Evolutionary conservation across 2,113 vertebrate species (phyloP).

Genomic region (Paracanthobrama guichenoti): DNA sequence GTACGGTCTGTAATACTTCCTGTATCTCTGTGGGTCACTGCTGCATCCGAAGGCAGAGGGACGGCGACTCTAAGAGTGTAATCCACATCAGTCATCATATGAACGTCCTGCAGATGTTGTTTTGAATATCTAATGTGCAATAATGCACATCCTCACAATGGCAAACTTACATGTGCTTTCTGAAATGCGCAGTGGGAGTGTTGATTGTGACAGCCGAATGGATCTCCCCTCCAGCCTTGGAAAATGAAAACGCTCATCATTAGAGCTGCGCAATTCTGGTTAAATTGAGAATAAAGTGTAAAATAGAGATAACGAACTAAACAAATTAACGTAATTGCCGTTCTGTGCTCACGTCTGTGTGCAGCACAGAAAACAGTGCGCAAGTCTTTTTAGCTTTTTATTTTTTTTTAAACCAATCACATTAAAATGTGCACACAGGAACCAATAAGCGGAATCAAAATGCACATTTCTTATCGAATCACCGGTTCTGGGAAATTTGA

Average conservation of each 20-base stretch:
- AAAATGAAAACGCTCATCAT: background rate
- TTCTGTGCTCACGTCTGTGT: too few relatives aligned
- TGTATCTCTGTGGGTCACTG: constrained; percentile 77
- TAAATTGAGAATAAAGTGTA: too few relatives aligned
- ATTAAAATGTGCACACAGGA: too few relatives aligned
- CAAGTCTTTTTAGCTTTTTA: too few relatives aligned
- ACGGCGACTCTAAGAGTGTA: constrained; percentile 19
- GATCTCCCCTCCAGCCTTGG: constrained; percentile 54
- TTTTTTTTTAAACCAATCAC: too few relatives aligned
- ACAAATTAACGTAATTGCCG: too few relatives aligned
- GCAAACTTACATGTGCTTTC: constrained; percentile 65
- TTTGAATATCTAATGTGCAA: background rate
- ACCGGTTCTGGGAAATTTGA: too few relatives aligned
- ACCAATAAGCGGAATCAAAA: too few relatives aligned
- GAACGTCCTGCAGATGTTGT: background rate
- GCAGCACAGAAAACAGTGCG: too few relatives aligned
- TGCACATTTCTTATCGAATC: too few relatives aligned
- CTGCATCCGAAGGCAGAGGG: constrained; percentile 55
- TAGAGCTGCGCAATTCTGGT: too few relatives aligned
- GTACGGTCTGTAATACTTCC: constrained; percentile 78
- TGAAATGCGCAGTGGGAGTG: constrained; percentile 67
- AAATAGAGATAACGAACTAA: too few relatives aligned
- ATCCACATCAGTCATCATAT: background rate
- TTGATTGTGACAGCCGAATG: constrained; percentile 56
- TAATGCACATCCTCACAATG: background rate